phyloP scores from a whole-genome alignment of 1,140 invertebrate species.

The Drosophila nannoptera region DNA sequence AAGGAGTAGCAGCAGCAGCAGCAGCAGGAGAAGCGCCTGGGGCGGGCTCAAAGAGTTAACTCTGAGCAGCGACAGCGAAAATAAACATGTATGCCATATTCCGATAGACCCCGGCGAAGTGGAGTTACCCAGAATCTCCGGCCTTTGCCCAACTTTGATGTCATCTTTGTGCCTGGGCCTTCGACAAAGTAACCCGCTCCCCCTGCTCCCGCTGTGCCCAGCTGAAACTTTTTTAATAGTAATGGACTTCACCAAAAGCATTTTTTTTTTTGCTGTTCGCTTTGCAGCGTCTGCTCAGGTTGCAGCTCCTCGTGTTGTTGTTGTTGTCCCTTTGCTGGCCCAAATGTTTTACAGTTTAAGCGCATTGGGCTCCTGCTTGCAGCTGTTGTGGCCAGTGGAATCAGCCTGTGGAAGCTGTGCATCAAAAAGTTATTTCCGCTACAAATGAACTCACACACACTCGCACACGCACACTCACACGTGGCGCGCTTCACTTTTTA shows the following conservation, averaged over 20 bases:
- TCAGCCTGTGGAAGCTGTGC: constrained; percentile 47
- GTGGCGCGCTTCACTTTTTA: constrained; percentile 20
- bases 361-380: constrained; percentile 43
- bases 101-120: constrained; percentile 23
- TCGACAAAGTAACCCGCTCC: constrained; percentile 53
- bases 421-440: constrained; percentile 72
- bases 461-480: neutral
- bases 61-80: constrained; percentile 36
- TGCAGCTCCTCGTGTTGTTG: neutral
- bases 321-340: constrained; percentile 17
- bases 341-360: constrained; percentile 65
- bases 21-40: constrained; percentile 1
- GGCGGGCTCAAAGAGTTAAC: constrained; percentile 45
- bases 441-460: constrained; percentile 56
- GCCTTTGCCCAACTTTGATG: constrained; percentile 67
- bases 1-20: constrained; percentile 38
- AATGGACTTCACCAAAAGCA: constrained; percentile 59
- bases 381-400: constrained; percentile 59
- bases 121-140: neutral
- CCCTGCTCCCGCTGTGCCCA: constrained; percentile 18
- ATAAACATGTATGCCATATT: constrained; percentile 57
- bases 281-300: neutral
- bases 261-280: constrained; percentile 29
- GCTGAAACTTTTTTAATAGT: constrained; percentile 74
- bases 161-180: constrained; percentile 71